Evolutionary conservation across 2,797 vertebrate genomes (phyloP).

Genomic region (Nannoperca australis): DNA sequence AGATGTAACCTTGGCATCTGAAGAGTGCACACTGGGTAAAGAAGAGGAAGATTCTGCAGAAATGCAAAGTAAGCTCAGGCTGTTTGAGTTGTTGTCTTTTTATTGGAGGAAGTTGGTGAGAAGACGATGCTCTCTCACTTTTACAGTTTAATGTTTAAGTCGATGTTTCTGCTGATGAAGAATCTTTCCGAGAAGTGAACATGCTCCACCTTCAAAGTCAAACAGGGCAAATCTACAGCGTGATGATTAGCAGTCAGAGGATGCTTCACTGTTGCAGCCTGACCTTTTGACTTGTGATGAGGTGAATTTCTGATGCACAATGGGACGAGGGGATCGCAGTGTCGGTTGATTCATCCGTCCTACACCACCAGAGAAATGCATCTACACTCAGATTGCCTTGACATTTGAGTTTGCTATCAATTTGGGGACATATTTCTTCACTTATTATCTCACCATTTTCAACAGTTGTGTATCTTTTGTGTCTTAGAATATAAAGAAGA

Average conservation of each 20-base stretch:
- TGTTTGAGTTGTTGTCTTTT: not conserved
- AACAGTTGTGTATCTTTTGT: not conserved
- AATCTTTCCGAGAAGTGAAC: not conserved
- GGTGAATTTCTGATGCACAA: conserved; percentile 25
- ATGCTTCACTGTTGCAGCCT: conserved; percentile 20
- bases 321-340: not conserved
- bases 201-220: not conserved
- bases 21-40: not conserved
- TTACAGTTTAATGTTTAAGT: not conserved
- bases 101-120: not conserved
- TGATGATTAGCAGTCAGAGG: conserved; percentile 32
- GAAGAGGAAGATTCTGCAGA: not conserved
- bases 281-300: conserved; percentile 62
- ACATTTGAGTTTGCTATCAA: not conserved
- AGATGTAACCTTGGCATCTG: not conserved
- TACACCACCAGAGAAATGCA: not conserved
- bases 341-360: not conserved
- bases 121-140: not conserved
- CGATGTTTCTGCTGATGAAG: not conserved
- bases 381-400: not conserved
- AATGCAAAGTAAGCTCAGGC: not conserved
- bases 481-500: not conserved
- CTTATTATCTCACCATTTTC: not conserved
- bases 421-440: no score
- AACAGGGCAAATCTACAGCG: conserved; percentile 1